phyloP scores from a whole-genome alignment of 2,888 invertebrate genomes.

The Copidosoma aretas region DNA sequence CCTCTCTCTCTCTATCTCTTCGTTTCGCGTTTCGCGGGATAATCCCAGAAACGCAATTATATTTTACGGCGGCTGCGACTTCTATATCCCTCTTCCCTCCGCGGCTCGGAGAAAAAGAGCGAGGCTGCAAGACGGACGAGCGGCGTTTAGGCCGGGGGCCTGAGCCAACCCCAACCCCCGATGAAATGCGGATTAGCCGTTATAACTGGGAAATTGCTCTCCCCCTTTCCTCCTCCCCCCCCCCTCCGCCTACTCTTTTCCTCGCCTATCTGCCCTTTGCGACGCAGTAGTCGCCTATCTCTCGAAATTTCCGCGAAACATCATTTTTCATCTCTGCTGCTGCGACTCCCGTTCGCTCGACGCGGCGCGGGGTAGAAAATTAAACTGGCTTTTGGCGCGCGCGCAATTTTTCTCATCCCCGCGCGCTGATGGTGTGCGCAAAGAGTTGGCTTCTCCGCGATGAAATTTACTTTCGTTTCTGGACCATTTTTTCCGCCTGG shows the following conservation, averaged over 20 bases:
- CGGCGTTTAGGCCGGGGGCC: constrained; percentile 37
- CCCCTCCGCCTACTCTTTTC: neutral
- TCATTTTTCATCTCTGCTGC: constrained; percentile 37
- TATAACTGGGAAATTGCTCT: constrained; percentile 59
- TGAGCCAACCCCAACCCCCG: constrained; percentile 44
- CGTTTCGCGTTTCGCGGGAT: constrained; percentile 52
- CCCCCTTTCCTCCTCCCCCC: too few relatives aligned
- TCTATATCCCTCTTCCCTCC: constrained; percentile 48
- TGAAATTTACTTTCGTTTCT: constrained; percentile 30
- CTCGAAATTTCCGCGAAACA: constrained; percentile 40
- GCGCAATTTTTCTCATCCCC: neutral
- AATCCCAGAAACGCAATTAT: constrained; percentile 63
- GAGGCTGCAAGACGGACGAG: constrained; percentile 57
- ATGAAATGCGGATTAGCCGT: constrained; percentile 63
- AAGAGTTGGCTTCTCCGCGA: constrained; percentile 22
- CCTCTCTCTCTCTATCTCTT: constrained; percentile 37
- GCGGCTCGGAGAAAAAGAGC: neutral
- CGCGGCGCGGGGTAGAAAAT: constrained; percentile 34
- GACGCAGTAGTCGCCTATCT: constrained; percentile 33
- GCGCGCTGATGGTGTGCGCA: too few relatives aligned
- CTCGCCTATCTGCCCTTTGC: neutral
- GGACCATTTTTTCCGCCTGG: neutral
- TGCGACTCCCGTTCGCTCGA: neutral
- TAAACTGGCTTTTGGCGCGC: constrained; percentile 34
- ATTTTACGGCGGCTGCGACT: constrained; percentile 62